These are phyloP conservation scores for Burhinus oedicnemus DNA, from an alignment of 2,113 vertebrate species.

Conservation along the genomic window DNA sequence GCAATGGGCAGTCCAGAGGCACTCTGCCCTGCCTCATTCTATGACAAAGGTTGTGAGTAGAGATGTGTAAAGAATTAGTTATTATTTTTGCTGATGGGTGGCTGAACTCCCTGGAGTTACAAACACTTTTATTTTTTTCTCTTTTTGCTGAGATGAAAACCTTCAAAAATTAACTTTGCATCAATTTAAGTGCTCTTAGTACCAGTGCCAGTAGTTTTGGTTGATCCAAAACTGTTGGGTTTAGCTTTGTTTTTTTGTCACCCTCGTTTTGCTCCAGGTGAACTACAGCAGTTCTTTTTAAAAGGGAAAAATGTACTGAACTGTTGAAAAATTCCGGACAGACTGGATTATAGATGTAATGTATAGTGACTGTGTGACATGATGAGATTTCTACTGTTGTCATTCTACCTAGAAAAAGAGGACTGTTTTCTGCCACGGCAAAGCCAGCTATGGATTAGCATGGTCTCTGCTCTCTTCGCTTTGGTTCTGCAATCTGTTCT, in stretches of 20 bases:
- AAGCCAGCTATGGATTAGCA: background rate
- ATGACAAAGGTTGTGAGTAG: background rate
- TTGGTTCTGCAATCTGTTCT: background rate
- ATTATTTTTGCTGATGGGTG: background rate
- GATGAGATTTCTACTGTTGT: background rate
- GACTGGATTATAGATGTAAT: background rate
- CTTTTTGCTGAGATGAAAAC: background rate
- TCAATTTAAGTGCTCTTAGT: background rate
- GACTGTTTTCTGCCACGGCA: background rate
- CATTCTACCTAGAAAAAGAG: background rate
- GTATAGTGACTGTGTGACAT: background rate
- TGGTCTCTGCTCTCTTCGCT: background rate
- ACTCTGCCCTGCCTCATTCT: background rate
- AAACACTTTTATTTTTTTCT: background rate
- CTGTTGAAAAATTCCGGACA: background rate
- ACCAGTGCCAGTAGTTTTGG: background rate
- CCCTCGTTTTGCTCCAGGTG: background rate
- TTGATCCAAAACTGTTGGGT: background rate
- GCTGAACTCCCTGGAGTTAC: background rate
- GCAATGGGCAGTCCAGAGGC: background rate
- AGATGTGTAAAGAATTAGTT: background rate
- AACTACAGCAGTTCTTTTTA: background rate
- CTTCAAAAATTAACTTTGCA: background rate
- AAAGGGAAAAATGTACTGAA: background rate
- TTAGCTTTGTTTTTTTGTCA: background rate